These are phyloP conservation scores for Coracopsis vasa DNA, from an alignment of 2,113 vertebrate species.

Conservation along the genomic window DNA sequence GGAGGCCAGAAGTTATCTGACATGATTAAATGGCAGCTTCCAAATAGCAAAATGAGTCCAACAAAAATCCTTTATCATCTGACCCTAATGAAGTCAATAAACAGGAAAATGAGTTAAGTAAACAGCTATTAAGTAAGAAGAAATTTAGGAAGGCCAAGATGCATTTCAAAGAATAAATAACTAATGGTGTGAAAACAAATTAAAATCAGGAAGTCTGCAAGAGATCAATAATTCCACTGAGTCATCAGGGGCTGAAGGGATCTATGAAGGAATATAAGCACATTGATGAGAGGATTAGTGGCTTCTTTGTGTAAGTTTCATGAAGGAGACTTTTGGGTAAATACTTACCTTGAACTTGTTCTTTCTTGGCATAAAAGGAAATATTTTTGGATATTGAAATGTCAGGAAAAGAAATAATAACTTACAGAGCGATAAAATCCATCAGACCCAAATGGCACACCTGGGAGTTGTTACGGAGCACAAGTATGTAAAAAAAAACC, in stretches of 20 bases:
- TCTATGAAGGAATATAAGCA: not conserved
- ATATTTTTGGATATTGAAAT: not conserved
- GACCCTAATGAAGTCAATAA: not conserved
- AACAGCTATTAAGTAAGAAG: slow-evolving; percentile 11
- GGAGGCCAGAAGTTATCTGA: not conserved
- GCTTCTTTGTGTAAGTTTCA: not conserved
- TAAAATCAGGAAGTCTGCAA: not conserved
- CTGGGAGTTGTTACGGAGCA: not conserved
- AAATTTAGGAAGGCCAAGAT: not conserved
- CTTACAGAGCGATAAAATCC: not conserved
- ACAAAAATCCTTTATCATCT: not conserved
- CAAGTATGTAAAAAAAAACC: not conserved
- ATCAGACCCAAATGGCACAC: not conserved
- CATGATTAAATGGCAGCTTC: not conserved
- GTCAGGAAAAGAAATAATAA: not conserved
- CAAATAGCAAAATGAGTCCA: not conserved
- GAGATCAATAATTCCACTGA: slow-evolving; percentile 5
- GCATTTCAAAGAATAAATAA: not conserved
- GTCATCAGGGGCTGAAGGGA: not conserved
- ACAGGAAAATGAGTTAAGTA: not conserved
- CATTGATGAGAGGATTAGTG: not conserved
- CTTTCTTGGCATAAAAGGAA: not conserved
- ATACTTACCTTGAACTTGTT: not conserved
- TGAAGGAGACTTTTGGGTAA: not conserved
- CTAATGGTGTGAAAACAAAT: slow-evolving; percentile 19